Evolutionary conservation across 2,888 invertebrate species (phyloP).

Genomic region (Clostera curtula): DNA sequence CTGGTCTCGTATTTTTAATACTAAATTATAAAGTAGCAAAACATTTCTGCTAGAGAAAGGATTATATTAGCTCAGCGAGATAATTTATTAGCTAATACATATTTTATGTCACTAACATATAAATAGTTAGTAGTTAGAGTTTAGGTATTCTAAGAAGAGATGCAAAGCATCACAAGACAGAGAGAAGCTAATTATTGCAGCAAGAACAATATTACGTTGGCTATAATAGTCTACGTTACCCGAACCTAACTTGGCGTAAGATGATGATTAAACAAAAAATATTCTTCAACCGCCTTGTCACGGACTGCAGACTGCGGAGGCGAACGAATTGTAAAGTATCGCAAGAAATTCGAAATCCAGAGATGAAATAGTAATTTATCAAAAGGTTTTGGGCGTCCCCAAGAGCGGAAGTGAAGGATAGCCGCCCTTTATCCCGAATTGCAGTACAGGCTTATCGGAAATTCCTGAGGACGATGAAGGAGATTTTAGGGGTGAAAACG

Average conservation of each 20-base stretch:
- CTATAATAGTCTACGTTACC: background rate
- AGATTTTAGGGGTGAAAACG: constrained; percentile 21
- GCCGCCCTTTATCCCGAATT: constrained; percentile 32
- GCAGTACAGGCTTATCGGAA: constrained; percentile 27
- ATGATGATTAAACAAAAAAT: constrained; percentile 8
- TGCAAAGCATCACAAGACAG: too few species aligned
- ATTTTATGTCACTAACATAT: too few species aligned
- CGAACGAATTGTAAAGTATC: constrained; percentile 44
- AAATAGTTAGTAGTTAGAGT: too few species aligned
- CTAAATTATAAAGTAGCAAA: too few species aligned
- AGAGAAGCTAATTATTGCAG: too few species aligned
- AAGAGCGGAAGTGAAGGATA: constrained; percentile 56
- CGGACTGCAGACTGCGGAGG: constrained; percentile 37
- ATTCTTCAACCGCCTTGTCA: constrained; percentile 8
- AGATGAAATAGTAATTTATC: constrained; percentile 74
- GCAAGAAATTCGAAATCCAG: constrained; percentile 55
- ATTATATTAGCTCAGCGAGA: too few species aligned
- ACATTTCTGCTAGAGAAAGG: too few species aligned
- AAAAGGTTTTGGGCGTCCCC: constrained; percentile 63
- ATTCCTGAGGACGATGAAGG: constrained; percentile 27
- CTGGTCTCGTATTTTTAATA: too few species aligned
- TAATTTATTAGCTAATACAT: too few species aligned
- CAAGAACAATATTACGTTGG: too few species aligned
- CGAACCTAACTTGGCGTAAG: constrained; percentile 4
- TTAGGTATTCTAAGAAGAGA: too few species aligned